Conservation (phyloP, 1,140 invertebrate species). For the Diorhabda sublineata region DNA sequence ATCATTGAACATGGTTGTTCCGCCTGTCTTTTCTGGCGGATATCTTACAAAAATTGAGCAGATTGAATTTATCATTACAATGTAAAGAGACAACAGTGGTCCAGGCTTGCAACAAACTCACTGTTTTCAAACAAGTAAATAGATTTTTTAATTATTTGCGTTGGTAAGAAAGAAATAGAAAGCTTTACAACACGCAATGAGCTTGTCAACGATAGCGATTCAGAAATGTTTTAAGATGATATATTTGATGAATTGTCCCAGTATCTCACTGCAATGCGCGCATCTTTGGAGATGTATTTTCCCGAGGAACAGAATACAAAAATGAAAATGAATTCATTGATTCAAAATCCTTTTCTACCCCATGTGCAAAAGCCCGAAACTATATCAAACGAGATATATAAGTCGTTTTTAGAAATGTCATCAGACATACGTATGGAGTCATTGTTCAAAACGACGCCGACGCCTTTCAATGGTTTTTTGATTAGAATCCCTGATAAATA, state of each 20-base stretch:
- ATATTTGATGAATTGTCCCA: conserved; percentile 12
- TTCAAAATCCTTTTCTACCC: too few relatives aligned
- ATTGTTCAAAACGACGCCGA: too few relatives aligned
- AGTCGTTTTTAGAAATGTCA: too few relatives aligned
- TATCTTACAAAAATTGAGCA: not conserved
- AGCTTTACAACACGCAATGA: conserved; percentile 7
- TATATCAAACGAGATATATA: too few relatives aligned
- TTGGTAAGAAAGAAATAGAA: conserved; percentile 12
- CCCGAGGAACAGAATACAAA: not conserved
- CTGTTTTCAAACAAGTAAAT: not conserved
- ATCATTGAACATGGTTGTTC: conserved; percentile 10
- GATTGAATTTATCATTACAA: too few relatives aligned
- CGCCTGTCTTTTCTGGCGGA: conserved; percentile 13
- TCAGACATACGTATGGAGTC: too few relatives aligned
- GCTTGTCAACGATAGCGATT: conserved; percentile 2
- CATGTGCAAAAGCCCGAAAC: too few relatives aligned
- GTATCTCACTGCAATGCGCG: conserved; percentile 10
- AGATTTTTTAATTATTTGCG: conserved; percentile 12
- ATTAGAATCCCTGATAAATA: too few relatives aligned
- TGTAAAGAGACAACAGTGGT: not conserved
- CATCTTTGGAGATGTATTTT: conserved; percentile 9
- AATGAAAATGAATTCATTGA: too few relatives aligned
- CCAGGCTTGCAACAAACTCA: not conserved
- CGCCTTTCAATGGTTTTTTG: too few relatives aligned
- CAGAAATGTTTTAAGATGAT: conserved; percentile 14